Evolutionary conservation across 2,113 vertebrate species (phyloP).

Genomic region (Spea multiplicata): DNA sequence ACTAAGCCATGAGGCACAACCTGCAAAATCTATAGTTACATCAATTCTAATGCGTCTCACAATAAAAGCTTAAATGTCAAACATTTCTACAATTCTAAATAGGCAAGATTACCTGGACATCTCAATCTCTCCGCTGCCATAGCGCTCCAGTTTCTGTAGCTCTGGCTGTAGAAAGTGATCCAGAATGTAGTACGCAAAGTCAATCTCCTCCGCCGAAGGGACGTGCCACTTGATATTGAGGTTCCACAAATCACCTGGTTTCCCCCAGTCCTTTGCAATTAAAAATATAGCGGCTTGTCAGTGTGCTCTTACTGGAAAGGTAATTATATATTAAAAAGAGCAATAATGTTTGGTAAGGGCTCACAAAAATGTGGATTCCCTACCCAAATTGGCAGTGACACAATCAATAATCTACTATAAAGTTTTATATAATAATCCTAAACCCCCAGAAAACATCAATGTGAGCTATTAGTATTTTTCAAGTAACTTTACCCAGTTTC

Average conservation of each 20-base stretch:
- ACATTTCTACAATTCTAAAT: conserved; percentile 27
- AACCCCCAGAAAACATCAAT: no score
- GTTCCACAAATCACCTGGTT: conserved; percentile 91
- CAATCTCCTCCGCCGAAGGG: conserved; percentile 80
- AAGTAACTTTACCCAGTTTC: no score
- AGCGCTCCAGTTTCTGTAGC: conserved; percentile 78
- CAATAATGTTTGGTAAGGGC: no score
- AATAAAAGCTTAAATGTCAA: no score
- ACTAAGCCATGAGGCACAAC: no score
- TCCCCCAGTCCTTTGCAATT: conserved; percentile 88
- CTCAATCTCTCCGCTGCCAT: conserved; percentile 79
- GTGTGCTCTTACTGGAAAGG: no score
- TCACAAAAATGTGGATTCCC: no score
- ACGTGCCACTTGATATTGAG: conserved; percentile 94
- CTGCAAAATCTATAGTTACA: no score
- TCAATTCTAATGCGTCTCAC: no score
- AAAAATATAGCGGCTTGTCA: background rate
- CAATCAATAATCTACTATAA: background rate
- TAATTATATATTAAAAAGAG: no score
- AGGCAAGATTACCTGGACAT: conserved; percentile 77
- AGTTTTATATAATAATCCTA: no score
- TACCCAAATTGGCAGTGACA: background rate
- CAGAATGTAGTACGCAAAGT: conserved; percentile 84
- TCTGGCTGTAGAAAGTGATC: conserved; percentile 92
- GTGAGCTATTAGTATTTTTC: no score